Percentiles rank a stretch among this genome's conserved stretches.
phyloP scores from a whole-genome alignment of 2,888 invertebrate species.

The Noctua janthe region DNA sequence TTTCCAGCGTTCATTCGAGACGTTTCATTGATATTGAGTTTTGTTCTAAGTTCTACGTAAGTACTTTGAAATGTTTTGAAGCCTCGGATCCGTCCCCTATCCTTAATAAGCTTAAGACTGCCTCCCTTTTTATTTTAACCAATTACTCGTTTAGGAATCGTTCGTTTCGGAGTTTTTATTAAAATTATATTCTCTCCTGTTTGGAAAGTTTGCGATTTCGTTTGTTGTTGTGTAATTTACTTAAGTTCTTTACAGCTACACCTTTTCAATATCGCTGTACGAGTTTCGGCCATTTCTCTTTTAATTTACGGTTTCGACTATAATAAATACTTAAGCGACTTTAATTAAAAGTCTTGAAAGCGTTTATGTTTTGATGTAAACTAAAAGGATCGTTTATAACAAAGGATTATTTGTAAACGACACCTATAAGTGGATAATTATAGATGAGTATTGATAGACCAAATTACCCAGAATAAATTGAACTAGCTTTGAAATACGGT shows the following conservation, averaged over 20 bases:
- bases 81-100: conserved; percentile 76
- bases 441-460: conserved; percentile 1
- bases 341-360: conserved; percentile 74
- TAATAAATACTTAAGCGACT: conserved; percentile 74
- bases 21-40: conserved; percentile 88
- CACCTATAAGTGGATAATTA: conserved; percentile 25
- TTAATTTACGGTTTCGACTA: conserved; percentile 73
- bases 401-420: conserved; percentile 49
- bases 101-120: conserved; percentile 82
- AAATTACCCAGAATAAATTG: conserved; percentile 10
- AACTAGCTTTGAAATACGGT: conserved; percentile 10
- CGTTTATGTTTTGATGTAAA: conserved; percentile 67
- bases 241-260: conserved; percentile 74
- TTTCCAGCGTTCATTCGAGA: conserved; percentile 80
- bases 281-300: conserved; percentile 65
- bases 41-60: conserved; percentile 83
- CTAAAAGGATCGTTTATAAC: conserved; percentile 47
- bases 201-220: conserved; percentile 75
- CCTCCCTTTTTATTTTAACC: conserved; percentile 76
- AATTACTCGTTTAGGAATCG: conserved; percentile 79
- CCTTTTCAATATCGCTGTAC: conserved; percentile 73
- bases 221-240: conserved; percentile 82
- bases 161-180: conserved; percentile 73
- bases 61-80: conserved; percentile 84
- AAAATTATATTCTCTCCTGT: conserved; percentile 64